Evolutionary conservation across 2,888 invertebrate species (phyloP).

Genomic region (Tipula helvola): DNA sequence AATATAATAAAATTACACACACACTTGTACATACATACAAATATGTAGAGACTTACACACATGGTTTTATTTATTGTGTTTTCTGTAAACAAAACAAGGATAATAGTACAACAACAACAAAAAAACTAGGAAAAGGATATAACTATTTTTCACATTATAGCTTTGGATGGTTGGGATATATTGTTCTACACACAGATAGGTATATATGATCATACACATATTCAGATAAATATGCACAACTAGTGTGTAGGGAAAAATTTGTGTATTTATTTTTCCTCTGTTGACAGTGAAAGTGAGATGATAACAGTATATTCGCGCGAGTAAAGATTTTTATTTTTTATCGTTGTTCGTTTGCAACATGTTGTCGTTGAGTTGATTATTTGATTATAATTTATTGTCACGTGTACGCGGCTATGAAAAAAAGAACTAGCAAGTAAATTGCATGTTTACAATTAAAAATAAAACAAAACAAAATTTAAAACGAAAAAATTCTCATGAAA

Average conservation of each 20-base stretch:
- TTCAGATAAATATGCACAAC: neutral
- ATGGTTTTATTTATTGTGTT: neutral
- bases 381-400: neutral
- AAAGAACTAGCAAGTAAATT: neutral
- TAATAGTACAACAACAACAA: neutral
- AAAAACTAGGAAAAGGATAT: neutral
- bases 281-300: constrained; percentile 4
- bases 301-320: neutral
- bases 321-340: neutral
- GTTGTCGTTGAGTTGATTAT: neutral
- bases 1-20: neutral
- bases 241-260: neutral
- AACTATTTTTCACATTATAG: constrained; percentile 4
- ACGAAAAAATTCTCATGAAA: neutral
- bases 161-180: neutral
- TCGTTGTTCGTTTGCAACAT: neutral
- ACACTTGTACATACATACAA: neutral
- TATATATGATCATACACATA: neutral
- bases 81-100: neutral
- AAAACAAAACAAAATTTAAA: neutral
- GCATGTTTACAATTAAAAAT: neutral
- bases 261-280: neutral
- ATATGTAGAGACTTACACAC: neutral
- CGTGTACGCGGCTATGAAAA: neutral
- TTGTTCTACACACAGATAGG: neutral